Base-by-base conservation (phyloP, 2,797 vertebrate species). In the Gadopsis bispinosus region DNA sequence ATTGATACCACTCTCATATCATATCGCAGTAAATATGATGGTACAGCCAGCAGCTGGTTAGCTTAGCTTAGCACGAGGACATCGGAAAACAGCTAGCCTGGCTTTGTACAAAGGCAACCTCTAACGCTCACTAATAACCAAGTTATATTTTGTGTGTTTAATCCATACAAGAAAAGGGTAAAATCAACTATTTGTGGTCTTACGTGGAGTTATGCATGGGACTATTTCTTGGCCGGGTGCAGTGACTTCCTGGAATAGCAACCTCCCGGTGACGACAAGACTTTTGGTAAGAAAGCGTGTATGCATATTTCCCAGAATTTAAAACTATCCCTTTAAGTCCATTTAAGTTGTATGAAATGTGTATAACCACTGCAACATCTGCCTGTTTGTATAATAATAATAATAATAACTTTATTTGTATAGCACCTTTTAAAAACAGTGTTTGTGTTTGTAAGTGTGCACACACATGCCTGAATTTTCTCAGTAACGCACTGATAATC, bases 401-500 rank as follows among this genome's bases (percentile, higher is more conserved):
- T 26, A 26, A 26, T 26, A 26, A 26, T 26, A 26, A 26, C 26
- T 26, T 26, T 26, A 26, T 26, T 26, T 26, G 26, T 26, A 26
- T 26, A 26, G 26, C 26, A 26, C 26, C 26, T 26, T 26, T 26
- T 26, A 26, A 26, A 26, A 26, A 26, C 26, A 26, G 26, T 31
- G n/a, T 53, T 10, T 69, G 31, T 50, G 26, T 39, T 8, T 65
- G 9, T 47, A 7, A 47, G 29, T 50, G 26, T 39, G 13, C 26
- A n/a, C 43, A 37, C 13, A 56, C 9, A 20, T 13, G 20, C 43
- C 51, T 47, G 4, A 70, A 71, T 59, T 70, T 43, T 29, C 45
- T 54, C 48, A 68, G 43, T 51, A 39, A 62, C 53, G 26, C 14
- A 29, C 13, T 79, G 68, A 79, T 75, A 37, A 75, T 22, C 59